phyloP scores from a whole-genome alignment of 2,113 vertebrate species.

The Oceanodroma tethys region DNA sequence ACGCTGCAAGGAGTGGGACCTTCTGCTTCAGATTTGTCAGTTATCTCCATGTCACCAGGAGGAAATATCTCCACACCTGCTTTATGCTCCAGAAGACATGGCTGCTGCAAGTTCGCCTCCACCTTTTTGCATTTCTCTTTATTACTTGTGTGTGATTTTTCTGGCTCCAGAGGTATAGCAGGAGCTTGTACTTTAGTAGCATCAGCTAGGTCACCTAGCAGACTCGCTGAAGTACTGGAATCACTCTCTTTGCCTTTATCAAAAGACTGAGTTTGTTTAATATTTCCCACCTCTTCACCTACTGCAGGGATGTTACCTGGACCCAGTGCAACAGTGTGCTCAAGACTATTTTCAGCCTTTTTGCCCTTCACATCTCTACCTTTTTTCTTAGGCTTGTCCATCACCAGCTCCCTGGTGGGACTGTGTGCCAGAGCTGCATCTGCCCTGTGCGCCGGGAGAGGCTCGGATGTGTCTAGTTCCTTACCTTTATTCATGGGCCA shows the following conservation, averaged over 20 bases:
- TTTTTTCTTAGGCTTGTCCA: not conserved
- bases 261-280: fast-evolving
- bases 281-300: not conserved
- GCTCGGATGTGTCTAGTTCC: not conserved
- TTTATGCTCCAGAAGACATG: not conserved
- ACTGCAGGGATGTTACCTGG: not conserved
- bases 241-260: not conserved
- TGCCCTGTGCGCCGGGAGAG: not conserved
- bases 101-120: not conserved
- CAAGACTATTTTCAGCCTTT: not conserved
- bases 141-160: fast-evolving
- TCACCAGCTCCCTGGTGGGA: not conserved
- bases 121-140: not conserved
- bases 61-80: not conserved
- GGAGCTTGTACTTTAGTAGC: not conserved
- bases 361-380: not conserved
- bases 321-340: not conserved
- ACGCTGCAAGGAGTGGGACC: not conserved
- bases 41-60: not conserved
- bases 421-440: not conserved
- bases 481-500: fast-evolving
- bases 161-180: not conserved
- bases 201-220: not conserved
- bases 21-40: not conserved
- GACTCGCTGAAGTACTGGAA: fast-evolving